Percentiles rank a stretch among this genome's conserved stretches.
Conservation (phyloP, 2,888 invertebrate genomes). For the Melitaea athalia region DNA sequence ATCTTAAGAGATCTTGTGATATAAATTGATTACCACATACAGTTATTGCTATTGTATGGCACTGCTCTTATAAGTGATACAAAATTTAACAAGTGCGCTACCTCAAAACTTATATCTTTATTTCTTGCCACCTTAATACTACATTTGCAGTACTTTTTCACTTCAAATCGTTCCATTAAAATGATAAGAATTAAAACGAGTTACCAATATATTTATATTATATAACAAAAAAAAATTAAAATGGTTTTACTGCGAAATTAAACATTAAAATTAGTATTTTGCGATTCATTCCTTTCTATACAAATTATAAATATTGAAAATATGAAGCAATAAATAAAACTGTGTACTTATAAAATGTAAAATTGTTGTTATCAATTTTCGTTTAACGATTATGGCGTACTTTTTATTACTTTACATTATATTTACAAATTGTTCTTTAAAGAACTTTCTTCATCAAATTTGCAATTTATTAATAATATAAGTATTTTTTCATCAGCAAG, state of each 20-base stretch:
- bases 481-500: not conserved
- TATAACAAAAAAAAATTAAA: too few relatives aligned
- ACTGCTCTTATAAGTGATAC: not conserved
- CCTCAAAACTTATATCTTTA: too few relatives aligned
- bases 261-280: not conserved
- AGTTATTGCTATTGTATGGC: not conserved
- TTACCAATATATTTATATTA: too few relatives aligned
- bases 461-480: not conserved
- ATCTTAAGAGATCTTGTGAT: not conserved
- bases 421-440: not conserved
- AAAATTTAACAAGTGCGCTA: too few relatives aligned
- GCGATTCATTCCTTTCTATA: not conserved
- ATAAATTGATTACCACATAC: not conserved
- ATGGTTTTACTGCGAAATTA: too few relatives aligned
- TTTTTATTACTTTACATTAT: not conserved
- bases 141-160: too few relatives aligned
- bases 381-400: conserved; percentile 2
- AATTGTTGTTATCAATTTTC: not conserved
- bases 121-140: too few relatives aligned
- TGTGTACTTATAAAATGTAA: not conserved
- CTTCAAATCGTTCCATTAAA: too few relatives aligned
- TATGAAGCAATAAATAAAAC: not conserved
- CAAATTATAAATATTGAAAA: not conserved
- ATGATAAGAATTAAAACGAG: too few relatives aligned
- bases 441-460: not conserved